Conservation (phyloP, 2,797 vertebrate species). For the Onychomys leucogaster region DNA sequence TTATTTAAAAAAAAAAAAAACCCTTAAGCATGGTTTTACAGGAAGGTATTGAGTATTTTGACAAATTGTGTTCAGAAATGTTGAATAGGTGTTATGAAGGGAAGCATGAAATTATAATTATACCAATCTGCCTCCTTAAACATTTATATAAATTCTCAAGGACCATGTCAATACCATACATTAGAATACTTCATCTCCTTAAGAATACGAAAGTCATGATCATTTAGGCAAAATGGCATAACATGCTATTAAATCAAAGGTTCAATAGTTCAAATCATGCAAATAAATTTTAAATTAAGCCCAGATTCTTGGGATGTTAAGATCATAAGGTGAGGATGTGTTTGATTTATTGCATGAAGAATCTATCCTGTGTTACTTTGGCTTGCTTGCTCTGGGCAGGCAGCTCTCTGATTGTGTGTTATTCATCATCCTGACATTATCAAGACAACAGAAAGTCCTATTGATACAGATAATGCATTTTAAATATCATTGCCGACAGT, state of each 20-base stretch:
- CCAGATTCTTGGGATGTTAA: constrained; percentile 79
- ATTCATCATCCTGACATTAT: constrained; percentile 81
- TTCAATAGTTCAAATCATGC: constrained; percentile 66
- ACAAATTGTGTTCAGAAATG: neutral
- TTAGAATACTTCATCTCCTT: constrained; percentile 46
- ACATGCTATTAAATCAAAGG: constrained; percentile 70
- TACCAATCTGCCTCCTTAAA: neutral
- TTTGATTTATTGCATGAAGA: constrained; percentile 81
- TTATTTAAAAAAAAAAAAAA: neutral
- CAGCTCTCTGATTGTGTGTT: constrained; percentile 73
- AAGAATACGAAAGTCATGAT: constrained; percentile 41
- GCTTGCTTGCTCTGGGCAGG: constrained; percentile 65
- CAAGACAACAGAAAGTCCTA: constrained; percentile 74
- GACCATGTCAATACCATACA: neutral
- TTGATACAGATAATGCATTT: constrained; percentile 78
- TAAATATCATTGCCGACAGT: constrained; percentile 69
- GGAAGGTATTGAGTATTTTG: neutral
- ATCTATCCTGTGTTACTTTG: constrained; percentile 74
- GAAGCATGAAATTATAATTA: neutral
- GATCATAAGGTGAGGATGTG: constrained; percentile 75
- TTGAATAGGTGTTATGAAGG: neutral
- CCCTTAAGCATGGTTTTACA: neutral
- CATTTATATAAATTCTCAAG: neutral
- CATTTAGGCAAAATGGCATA: neutral
- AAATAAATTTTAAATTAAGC: constrained; percentile 77